Base-by-base conservation (phyloP, 2,888 invertebrate genomes). In the Tetheella fluctuosa region DNA sequence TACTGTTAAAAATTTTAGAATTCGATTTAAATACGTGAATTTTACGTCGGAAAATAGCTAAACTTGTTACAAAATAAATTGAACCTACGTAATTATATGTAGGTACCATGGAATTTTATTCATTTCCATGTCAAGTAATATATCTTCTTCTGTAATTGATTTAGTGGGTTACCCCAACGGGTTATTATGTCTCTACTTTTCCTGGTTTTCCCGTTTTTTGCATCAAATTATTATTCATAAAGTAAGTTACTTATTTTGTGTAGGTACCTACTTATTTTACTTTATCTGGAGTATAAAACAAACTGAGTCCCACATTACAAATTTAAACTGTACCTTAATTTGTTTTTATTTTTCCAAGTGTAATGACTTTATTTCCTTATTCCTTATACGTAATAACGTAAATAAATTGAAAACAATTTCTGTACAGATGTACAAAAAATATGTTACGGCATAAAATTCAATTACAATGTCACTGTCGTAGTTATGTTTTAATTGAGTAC, bases 401-500 rank as follows among this genome's bases (percentile, higher is more conserved):
- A n/a, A n/a, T 25, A 25, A 25, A 25, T 6, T 25, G 6, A 4
- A 25, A 25, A 25, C 10, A 34, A 7, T 8, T 34, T 34, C 34
- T 34, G 12, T 34, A 34, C 7, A 25, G 2, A 25, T 25, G 0
- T 2, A 1, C 12, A 13, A 34, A 2, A 13, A 13, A 2, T 34
- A 13, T 34, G 1, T 7, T n/a, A 3, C n/a, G 10, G 5, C 39
- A n/a, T n/a, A 7, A 39, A 39, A 39, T n/a, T 15, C 15, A 0
- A n/a, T 39, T 39, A 39, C 1, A 34, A 34, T 0, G 7, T 5
- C 7, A 28, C 5, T 34, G 10, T 15, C 6, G n/a, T n/a, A n/a
- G 39, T 39, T 39, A 6, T 6, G 4, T 6, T 37, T 67, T 58
- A 39, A 62, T 65, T 70, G 68, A 68, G 62, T 71, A 77, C 73